Conservation (phyloP, 2,113 vertebrate genomes). For the Corythornis madagascariensis region DNA sequence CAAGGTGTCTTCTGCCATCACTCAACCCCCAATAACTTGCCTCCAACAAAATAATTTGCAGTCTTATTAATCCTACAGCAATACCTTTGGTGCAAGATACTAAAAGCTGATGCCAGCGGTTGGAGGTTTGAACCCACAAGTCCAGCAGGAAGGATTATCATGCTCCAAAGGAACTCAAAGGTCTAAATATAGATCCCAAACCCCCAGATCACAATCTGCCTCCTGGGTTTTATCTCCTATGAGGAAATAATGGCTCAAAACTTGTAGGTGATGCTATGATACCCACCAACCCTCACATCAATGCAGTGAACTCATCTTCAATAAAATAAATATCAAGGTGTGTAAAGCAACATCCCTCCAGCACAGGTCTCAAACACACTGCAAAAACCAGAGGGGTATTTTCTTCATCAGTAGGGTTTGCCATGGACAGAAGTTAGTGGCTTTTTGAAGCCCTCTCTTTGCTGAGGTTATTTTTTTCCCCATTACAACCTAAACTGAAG, state of each 20-base stretch:
- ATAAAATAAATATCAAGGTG: background rate
- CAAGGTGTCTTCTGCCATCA: background rate
- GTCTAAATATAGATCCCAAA: background rate
- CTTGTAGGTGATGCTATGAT: fast-evolving
- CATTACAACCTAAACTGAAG: background rate
- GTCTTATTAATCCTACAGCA: background rate
- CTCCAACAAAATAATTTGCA: background rate
- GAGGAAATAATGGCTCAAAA: background rate
- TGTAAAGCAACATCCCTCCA: background rate
- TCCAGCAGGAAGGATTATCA: background rate
- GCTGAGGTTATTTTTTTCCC: background rate
- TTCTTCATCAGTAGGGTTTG: background rate
- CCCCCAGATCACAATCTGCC: background rate
- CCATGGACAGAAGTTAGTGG: background rate
- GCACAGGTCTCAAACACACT: background rate
- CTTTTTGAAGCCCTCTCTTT: background rate
- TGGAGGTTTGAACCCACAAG: background rate
- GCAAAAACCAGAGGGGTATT: background rate
- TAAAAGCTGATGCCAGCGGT: background rate
- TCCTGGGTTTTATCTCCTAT: background rate
- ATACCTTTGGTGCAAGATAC: background rate
- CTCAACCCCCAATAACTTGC: background rate
- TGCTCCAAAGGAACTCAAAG: background rate
- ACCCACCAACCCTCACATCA: background rate
- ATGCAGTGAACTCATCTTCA: background rate